Base-by-base conservation (phyloP, 1,140 invertebrate species). In the Drosophila hydei region DNA sequence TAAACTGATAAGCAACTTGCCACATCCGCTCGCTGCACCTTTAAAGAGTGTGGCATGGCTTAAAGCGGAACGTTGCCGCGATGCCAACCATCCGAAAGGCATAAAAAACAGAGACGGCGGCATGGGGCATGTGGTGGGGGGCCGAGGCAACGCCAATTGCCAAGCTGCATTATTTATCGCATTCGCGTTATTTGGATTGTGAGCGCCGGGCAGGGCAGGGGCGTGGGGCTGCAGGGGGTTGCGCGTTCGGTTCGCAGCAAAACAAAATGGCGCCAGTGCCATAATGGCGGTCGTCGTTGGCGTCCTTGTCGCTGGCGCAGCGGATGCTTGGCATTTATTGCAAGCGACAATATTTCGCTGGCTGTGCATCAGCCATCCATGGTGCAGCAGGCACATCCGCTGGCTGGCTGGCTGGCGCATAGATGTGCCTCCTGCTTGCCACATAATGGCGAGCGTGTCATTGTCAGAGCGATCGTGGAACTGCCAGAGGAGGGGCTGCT, bases 281-380 rank as follows among this genome's bases (percentile, higher is more conserved):
- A 76, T 78, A 79, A 84, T 84, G 75, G 75, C 79, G 75, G 72
- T 72, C 71, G 52, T 62, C 70, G 61, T n/a, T 43, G 72, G 18
- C 52, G 69, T 67, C 50, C 47, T 59, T 69, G 68, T 73, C 63
- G 61, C 50, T 78, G 81, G 79, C 81, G 81, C 81, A 85, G 74
- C 81, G 81, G 81, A 87, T 77, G 81, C 77, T 87, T 87, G 81
- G 77, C 81, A 87, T 87, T 87, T 87, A 87, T 87, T 87, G 77
- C 81, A 78, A 76, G 81, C 81, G 81, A 81, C 81, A 87, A 87
- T 87, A 85, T 87, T 87, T 87, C 79, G 81, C 81, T 80, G 68
- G 69, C 51, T 62, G 65, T 62, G 65, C 48, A 48, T 45, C 51
- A 38, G 59, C 60, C 60, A 64, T 5, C 36, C 12, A 38, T 59